A percentile compares a stretch with the other conserved stretches of the same genome.
Evolutionary conservation across 2,797 vertebrate species (phyloP).

Genomic region (Acomys russatus): DNA sequence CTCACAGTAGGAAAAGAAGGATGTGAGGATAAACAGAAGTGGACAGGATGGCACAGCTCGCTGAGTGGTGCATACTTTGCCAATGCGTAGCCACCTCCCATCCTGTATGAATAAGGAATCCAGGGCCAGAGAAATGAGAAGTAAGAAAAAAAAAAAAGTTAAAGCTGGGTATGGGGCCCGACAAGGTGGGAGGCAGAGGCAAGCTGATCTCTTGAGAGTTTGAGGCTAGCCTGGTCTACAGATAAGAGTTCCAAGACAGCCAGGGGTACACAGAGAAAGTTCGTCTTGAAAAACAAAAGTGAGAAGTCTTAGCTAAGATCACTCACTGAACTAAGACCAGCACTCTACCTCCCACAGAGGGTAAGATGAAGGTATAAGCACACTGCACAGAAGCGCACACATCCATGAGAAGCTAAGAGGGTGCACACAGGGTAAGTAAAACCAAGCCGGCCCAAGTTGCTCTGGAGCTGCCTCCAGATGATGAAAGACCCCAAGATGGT

Average conservation of each 20-base stretch:
- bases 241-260: background rate
- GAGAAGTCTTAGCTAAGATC: background rate
- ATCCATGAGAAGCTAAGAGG: accelerated
- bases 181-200: background rate
- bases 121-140: background rate
- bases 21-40: background rate
- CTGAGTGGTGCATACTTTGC: background rate
- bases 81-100: background rate
- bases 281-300: background rate
- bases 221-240: background rate
- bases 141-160: background rate
- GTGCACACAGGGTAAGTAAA: background rate
- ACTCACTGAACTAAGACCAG: background rate
- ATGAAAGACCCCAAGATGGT: background rate
- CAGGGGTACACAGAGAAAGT: no score
- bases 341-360: background rate
- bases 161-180: background rate
- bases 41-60: background rate
- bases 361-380: background rate
- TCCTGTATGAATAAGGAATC: background rate
- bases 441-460: background rate
- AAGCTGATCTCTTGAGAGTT: background rate
- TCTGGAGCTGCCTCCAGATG: background rate
- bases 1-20: background rate
- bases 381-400: background rate